Percentiles rank a stretch among this genome's conserved stretches.
Evolutionary conservation across 2,797 vertebrate genomes (phyloP).

Genomic region (Microctenopoma stevenorrisi): DNA sequence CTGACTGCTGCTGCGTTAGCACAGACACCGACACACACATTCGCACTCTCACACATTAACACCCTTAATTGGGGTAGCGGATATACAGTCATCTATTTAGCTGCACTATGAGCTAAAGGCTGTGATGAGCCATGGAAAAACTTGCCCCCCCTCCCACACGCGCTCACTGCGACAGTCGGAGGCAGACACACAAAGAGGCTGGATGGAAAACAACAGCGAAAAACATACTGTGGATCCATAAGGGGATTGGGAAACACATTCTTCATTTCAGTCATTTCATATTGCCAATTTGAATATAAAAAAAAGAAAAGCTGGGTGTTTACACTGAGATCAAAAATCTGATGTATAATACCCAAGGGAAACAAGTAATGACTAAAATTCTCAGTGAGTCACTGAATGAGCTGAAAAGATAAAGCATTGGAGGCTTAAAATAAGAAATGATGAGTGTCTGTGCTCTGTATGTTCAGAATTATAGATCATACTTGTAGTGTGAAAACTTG

Average conservation of each 20-base stretch:
- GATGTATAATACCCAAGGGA: constrained; percentile 18
- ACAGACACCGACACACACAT: constrained; percentile 25
- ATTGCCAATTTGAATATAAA: constrained; percentile 28
- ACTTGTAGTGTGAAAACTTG: background rate
- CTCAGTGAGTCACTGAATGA: constrained; percentile 28
- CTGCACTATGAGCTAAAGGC: constrained; percentile 70
- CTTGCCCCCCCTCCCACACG: constrained; percentile 68
- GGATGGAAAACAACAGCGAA: constrained; percentile 61
- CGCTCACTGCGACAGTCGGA: constrained; percentile 76
- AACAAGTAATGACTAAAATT: constrained; percentile 18
- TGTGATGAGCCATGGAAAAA: constrained; percentile 66
- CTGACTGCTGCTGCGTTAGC: constrained; percentile 35
- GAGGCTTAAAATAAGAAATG: constrained; percentile 13
- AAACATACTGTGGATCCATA: constrained; percentile 50
- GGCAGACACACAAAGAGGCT: constrained; percentile 61
- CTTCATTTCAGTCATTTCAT: constrained; percentile 28
- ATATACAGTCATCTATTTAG: constrained; percentile 77
- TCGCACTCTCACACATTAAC: constrained; percentile 73
- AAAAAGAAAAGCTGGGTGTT: constrained; percentile 25
- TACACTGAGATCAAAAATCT: constrained; percentile 25
- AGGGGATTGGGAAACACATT: constrained; percentile 30
- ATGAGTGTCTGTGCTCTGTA: background rate
- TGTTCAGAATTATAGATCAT: background rate
- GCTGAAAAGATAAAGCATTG: constrained; percentile 31
- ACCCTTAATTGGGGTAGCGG: constrained; percentile 75